phyloP scores from a whole-genome alignment of 1,140 invertebrate genomes.

The Arctopsyche grandis region DNA sequence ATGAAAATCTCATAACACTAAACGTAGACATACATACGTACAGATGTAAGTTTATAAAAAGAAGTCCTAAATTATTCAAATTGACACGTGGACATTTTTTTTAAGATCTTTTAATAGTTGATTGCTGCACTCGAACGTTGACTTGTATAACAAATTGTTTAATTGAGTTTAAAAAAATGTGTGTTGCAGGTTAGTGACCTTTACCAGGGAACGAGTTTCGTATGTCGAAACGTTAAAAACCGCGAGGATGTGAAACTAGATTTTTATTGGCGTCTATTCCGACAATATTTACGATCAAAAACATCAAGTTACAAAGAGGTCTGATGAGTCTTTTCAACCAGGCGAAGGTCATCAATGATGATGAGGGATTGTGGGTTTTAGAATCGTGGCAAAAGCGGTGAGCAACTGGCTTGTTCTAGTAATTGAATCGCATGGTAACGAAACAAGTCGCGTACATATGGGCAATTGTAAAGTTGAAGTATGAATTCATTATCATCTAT shows the following conservation, averaged over 20 bases:
- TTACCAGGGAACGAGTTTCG: not conserved
- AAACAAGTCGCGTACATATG: not conserved
- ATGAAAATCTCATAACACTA: not conserved
- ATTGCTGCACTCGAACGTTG: not conserved
- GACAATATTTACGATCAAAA: not conserved
- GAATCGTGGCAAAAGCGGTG: not conserved
- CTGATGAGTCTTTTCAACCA: not conserved
- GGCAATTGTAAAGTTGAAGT: not conserved
- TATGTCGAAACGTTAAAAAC: not conserved
- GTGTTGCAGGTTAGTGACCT: not conserved
- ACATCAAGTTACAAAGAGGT: not conserved
- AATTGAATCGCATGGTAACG: not conserved
- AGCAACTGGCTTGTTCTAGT: not conserved
- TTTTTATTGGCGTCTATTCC: conserved; percentile 15
- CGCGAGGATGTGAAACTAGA: conserved; percentile 13
- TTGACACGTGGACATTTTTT: no score
- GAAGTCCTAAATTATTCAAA: no score
- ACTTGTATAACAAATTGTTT: conserved; percentile 12
- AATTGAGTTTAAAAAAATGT: not conserved
- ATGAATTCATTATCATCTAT: conserved; percentile 16
- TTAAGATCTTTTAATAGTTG: no score
- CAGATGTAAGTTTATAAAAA: no score
- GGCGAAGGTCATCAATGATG: conserved; percentile 1
- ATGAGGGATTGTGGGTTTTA: not conserved
- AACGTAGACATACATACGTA: no score